Evolutionary conservation across 2,797 vertebrate species (phyloP).

Genomic region (Phalanger gymnotis): DNA sequence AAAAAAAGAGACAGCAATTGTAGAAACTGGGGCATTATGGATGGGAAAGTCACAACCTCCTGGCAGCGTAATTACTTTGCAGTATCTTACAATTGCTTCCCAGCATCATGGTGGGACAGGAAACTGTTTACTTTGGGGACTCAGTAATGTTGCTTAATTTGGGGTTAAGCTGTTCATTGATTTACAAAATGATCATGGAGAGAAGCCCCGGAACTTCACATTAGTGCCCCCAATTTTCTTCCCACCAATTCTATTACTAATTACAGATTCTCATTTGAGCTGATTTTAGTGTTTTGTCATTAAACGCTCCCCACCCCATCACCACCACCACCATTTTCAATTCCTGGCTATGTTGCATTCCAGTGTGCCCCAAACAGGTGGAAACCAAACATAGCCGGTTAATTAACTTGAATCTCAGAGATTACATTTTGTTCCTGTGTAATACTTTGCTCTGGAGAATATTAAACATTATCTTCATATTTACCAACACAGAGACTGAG

Average conservation of each 20-base stretch:
- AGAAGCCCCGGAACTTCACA: not conserved
- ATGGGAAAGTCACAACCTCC: constrained; percentile 10
- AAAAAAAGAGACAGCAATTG: constrained; percentile 14
- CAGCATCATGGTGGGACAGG: not conserved
- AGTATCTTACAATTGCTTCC: not conserved
- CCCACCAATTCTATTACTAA: not conserved
- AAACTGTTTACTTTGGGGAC: not conserved
- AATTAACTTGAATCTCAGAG: not conserved
- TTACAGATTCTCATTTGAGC: not conserved
- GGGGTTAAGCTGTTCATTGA: not conserved
- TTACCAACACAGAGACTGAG: constrained; percentile 35
- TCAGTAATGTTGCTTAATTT: constrained; percentile 26
- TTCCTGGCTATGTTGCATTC: not conserved
- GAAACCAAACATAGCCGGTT: not conserved
- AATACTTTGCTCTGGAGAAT: not conserved
- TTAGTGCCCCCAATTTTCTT: not conserved
- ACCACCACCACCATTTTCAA: constrained; percentile 19
- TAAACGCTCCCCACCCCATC: not conserved
- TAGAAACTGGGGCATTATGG: not conserved
- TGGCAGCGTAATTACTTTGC: constrained; percentile 38
- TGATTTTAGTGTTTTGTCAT: not conserved
- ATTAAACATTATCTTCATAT: constrained; percentile 14
- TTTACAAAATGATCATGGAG: not conserved
- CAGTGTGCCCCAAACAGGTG: not conserved
- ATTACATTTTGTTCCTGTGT: not conserved